Evolutionary conservation across 1,140 invertebrate genomes (phyloP).

Genomic region (Heterodera carotae): DNA sequence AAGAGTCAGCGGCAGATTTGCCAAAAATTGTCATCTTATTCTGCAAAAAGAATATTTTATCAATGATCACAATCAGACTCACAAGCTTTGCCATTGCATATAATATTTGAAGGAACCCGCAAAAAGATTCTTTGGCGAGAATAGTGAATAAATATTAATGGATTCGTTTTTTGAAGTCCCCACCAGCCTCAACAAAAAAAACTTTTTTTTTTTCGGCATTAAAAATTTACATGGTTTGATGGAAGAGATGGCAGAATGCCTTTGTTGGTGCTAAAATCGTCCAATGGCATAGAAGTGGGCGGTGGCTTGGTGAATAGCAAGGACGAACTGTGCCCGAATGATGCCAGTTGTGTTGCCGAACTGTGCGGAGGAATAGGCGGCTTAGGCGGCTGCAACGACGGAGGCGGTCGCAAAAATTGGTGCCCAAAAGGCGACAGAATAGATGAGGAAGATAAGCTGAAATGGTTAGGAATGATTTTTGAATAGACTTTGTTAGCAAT

Average conservation of each 20-base stretch:
- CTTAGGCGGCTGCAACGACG: neutral
- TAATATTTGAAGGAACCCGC: too few species aligned
- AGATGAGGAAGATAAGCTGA: neutral
- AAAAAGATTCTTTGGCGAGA: too few species aligned
- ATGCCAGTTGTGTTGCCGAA: neutral
- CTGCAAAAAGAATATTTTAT: too few species aligned
- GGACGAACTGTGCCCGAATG: neutral
- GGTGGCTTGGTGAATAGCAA: constrained; percentile 1
- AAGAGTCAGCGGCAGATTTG: too few species aligned
- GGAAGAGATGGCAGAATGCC: neutral
- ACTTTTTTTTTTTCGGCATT: too few species aligned
- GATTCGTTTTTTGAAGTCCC: too few species aligned
- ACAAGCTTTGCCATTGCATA: too few species aligned
- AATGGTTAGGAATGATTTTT: too few species aligned
- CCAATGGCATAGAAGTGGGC: neutral
- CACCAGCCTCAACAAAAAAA: too few species aligned
- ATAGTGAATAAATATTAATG: too few species aligned
- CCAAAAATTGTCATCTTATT: neutral
- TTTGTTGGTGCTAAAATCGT: neutral
- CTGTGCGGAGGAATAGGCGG: neutral
- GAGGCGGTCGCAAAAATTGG: neutral
- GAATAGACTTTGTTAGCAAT: too few species aligned
- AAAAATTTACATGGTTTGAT: neutral
- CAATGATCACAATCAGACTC: too few species aligned
- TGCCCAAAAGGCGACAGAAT: neutral